Percentiles rank a stretch among this genome's conserved stretches.
Evolutionary conservation across 1,140 invertebrate species (phyloP).

Genomic region (roundworm (Caenorhabditis elegans)): WBcel235 BX284603.4:4678501-4679000

Average conservation of each 20-base stretch:
- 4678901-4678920: neutral
- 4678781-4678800: neutral
- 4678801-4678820: too few relatives aligned
- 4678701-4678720: neutral
- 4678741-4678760: conserved; percentile 19
- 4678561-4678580: neutral
- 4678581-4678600: neutral
- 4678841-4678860: neutral
- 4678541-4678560: too few relatives aligned
- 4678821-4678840: too few relatives aligned
- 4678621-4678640: neutral
- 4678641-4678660: neutral
- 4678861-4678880: neutral
- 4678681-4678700: neutral
- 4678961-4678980: neutral
- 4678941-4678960: neutral
- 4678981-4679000: neutral
- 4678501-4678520: too few relatives aligned
- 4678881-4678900: neutral
- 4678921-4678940: neutral
- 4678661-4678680: neutral
- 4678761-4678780: neutral
- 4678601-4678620: neutral
- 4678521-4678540: too few relatives aligned
- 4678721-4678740: neutral